Evolutionary conservation across 2,888 invertebrate species (phyloP).

Genomic region (Noctua pronuba): DNA sequence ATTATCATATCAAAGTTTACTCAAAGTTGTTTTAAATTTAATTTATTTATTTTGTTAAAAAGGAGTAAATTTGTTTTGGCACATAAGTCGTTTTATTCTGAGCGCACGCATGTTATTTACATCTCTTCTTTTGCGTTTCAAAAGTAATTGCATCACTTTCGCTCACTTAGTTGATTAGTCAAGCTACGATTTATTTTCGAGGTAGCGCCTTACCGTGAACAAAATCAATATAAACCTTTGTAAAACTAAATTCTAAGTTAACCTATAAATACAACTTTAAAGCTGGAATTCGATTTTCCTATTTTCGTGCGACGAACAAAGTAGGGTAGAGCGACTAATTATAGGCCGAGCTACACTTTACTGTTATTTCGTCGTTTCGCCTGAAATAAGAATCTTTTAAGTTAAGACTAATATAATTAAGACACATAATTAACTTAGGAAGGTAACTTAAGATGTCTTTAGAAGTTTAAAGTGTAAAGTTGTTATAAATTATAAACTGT

Average conservation of each 20-base stretch:
- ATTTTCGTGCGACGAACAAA: conserved; percentile 31
- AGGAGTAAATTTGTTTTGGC: too few relatives aligned
- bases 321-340: conserved; percentile 47
- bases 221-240: background rate
- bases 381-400: conserved; percentile 18
- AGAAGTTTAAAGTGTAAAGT: conserved; percentile 34
- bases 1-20: too few relatives aligned
- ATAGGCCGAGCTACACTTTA: conserved; percentile 23
- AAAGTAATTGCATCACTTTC: too few relatives aligned
- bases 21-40: too few relatives aligned
- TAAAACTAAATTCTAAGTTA: background rate
- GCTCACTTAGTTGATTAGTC: too few relatives aligned
- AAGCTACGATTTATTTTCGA: too few relatives aligned
- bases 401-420: conserved; percentile 30
- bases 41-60: too few relatives aligned
- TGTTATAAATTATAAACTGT: conserved; percentile 44
- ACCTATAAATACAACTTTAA: background rate
- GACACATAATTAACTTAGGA: conserved; percentile 12
- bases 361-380: conserved; percentile 13
- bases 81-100: too few relatives aligned
- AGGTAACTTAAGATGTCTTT: conserved; percentile 24
- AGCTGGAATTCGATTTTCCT: conserved; percentile 20
- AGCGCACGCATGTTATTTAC: too few relatives aligned
- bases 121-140: too few relatives aligned
- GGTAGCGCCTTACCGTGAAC: too few relatives aligned